Percentiles rank a stretch among this genome's conserved stretches.
phyloP scores from a whole-genome alignment of 2,888 invertebrate species.

The Podabrus alpinus region DNA sequence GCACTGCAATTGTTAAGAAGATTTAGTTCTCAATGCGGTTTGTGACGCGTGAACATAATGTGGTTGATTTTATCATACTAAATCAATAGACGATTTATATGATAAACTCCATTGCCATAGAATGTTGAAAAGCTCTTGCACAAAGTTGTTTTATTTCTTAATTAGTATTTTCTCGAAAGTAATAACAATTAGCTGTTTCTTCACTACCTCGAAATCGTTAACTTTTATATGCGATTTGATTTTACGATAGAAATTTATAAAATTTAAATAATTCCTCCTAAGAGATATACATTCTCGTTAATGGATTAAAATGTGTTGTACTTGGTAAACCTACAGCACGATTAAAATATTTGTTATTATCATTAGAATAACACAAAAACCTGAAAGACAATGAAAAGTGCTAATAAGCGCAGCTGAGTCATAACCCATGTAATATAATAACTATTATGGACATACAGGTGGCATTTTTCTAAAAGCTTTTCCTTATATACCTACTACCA shows the following conservation, averaged over 20 bases:
- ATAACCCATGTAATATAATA: no score
- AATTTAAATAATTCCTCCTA: background rate
- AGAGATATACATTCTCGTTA: background rate
- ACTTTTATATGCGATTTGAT: background rate
- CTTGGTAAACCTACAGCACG: background rate
- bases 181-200: background rate
- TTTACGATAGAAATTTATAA: background rate
- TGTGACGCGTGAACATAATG: slow-evolving; percentile 28
- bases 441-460: no score
- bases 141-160: background rate
- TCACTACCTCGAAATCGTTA: background rate
- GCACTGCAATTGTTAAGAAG: slow-evolving; percentile 20
- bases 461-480: background rate
- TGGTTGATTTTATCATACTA: slow-evolving; percentile 5
- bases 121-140: background rate
- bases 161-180: background rate
- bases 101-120: background rate
- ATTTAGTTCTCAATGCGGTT: slow-evolving; percentile 23
- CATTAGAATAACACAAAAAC: background rate
- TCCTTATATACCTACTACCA: background rate
- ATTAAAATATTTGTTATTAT: background rate
- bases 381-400: background rate
- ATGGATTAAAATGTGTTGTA: background rate
- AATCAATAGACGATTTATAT: background rate
- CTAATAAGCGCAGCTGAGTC: no score